phyloP scores from a whole-genome alignment of 2,888 invertebrate genomes.

The Calephelis perditalis region DNA sequence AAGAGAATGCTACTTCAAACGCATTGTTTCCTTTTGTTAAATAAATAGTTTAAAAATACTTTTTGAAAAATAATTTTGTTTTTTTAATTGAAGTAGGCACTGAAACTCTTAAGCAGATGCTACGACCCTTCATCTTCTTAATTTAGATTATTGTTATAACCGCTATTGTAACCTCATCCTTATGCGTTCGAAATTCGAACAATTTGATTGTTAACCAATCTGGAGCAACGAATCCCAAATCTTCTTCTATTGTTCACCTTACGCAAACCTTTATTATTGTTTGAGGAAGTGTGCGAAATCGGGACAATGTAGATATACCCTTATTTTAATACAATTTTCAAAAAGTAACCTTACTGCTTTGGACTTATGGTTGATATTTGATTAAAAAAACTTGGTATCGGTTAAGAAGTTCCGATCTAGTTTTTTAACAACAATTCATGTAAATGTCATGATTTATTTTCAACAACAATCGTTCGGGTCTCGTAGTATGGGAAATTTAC shows the following conservation, averaged over 20 bases:
- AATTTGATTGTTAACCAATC: conserved; percentile 60
- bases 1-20: too few species aligned
- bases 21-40: too few species aligned
- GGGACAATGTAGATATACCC: conserved; percentile 41
- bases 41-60: too few species aligned
- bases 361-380: conserved; percentile 1
- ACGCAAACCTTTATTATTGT: conserved; percentile 40
- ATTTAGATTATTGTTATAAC: conserved; percentile 56
- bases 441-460: conserved; percentile 69
- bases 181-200: conserved; percentile 29
- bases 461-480: conserved; percentile 57
- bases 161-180: conserved; percentile 18
- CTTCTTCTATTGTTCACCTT: conserved; percentile 44
- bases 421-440: conserved; percentile 35
- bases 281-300: conserved; percentile 66
- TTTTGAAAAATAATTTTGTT: too few species aligned
- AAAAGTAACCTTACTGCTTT: conserved; percentile 16
- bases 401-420: conserved; percentile 10
- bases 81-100: too few species aligned
- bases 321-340: conserved; percentile 37
- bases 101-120: conserved; percentile 4
- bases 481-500: conserved; percentile 71
- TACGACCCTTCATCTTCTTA: conserved; percentile 20
- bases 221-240: conserved; percentile 47
- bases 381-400: conserved; percentile 12